Evolutionary conservation across 2,888 invertebrate genomes (phyloP).

Genomic region (Bibio marci): DNA sequence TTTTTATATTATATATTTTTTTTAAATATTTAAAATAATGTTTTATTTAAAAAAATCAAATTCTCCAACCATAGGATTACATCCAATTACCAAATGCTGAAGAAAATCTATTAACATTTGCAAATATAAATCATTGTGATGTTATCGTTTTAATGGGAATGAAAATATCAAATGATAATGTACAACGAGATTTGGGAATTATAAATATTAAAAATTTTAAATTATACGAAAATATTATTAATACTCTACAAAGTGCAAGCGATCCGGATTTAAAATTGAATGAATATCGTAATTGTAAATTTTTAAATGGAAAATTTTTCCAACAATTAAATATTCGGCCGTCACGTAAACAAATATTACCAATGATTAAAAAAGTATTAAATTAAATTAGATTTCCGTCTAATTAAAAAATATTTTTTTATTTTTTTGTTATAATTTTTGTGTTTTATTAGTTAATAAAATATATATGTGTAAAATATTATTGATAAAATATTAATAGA

Average conservation of each 20-base stretch:
- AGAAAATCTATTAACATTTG: conserved; percentile 34
- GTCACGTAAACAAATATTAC: conserved; percentile 52
- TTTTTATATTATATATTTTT: too few relatives aligned
- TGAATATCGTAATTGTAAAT: conserved; percentile 19
- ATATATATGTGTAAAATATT: too few relatives aligned
- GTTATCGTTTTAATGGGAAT: conserved; percentile 45
- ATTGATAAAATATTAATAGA: too few relatives aligned
- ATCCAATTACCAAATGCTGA: conserved; percentile 31
- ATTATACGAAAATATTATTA: conserved; percentile 16
- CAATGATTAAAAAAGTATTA: conserved; percentile 36
- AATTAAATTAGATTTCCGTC: too few relatives aligned
- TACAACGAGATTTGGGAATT: conserved; percentile 42
- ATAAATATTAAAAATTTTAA: conserved; percentile 21
- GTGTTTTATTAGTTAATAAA: too few relatives aligned
- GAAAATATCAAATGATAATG: conserved; percentile 31
- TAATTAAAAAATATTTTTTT: too few relatives aligned
- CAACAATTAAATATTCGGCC: conserved; percentile 39
- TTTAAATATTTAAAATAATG: too few relatives aligned
- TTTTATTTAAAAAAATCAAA: conserved; percentile 10
- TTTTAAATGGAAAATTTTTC: conserved; percentile 33
- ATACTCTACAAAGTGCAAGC: conserved; percentile 11
- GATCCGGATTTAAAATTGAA: conserved; percentile 13
- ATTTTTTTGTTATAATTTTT: too few relatives aligned
- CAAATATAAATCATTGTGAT: conserved; percentile 25
- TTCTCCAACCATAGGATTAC: conserved; percentile 29